Percentiles rank a stretch among this genome's conserved stretches.
Conservation (phyloP, 2,888 invertebrate species). For the Bruchidius siliquastri region DNA sequence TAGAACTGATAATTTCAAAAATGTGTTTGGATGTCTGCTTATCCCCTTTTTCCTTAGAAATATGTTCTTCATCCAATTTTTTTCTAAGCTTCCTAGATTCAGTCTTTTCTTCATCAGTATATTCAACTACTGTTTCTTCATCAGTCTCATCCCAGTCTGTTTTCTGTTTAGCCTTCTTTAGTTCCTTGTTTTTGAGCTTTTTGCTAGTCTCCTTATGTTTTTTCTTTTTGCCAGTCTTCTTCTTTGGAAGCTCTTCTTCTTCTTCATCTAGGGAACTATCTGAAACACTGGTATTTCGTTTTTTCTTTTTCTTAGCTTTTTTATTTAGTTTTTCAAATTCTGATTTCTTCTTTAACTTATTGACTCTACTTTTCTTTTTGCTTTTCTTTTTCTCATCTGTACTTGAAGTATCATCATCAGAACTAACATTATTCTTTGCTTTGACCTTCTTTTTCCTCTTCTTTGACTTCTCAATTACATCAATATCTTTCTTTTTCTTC, state of each 20-base stretch:
- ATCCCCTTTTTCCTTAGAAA: slow-evolving; percentile 5
- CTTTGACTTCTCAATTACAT: background rate
- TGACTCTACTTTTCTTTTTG: background rate
- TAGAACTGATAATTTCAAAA: background rate
- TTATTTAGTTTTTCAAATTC: slow-evolving; percentile 12
- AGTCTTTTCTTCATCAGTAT: background rate
- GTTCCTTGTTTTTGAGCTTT: slow-evolving; percentile 10
- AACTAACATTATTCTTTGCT: slow-evolving; percentile 8
- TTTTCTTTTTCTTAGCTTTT: slow-evolving; percentile 12
- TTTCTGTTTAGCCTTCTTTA: slow-evolving; percentile 6
- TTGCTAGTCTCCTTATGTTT: slow-evolving; percentile 11
- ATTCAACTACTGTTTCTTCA: background rate
- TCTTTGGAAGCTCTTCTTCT: slow-evolving; percentile 5
- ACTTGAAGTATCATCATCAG: slow-evolving; percentile 6
- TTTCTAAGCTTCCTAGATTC: slow-evolving; percentile 2
- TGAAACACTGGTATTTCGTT: slow-evolving; percentile 5
- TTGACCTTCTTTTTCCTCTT: slow-evolving; percentile 14
- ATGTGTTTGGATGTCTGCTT: background rate
- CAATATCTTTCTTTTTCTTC: slow-evolving; percentile 7
- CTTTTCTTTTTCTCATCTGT: slow-evolving; percentile 11
- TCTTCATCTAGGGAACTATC: slow-evolving; percentile 7
- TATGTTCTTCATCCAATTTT: background rate
- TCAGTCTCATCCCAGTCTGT: slow-evolving; percentile 3
- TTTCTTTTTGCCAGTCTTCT: slow-evolving; percentile 7
- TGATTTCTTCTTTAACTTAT: slow-evolving; percentile 6